A percentile compares a stretch with the other conserved stretches of the same genome.
Evolutionary conservation across 2,888 invertebrate species (phyloP).

Genomic region (Agrochola circellaris): DNA sequence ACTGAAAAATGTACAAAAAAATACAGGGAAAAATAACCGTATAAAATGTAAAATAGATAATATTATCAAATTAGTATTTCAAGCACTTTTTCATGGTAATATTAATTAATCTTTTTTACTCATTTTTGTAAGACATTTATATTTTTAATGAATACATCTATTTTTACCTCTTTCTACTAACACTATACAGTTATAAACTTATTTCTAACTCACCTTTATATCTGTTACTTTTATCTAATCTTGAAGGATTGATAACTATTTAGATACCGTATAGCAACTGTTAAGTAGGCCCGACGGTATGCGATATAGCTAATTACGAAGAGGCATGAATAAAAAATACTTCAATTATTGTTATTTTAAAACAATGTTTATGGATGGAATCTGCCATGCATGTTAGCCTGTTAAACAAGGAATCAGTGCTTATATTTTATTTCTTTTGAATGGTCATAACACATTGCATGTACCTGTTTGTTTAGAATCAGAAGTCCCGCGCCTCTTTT

Average conservation of each 20-base stretch:
- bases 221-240: constrained; percentile 51
- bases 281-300: constrained; percentile 26
- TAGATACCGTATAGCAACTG: constrained; percentile 27
- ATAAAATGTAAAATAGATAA: constrained; percentile 15
- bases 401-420: constrained; percentile 59
- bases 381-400: constrained; percentile 67
- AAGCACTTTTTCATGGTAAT: constrained; percentile 10
- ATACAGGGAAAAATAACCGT: constrained; percentile 32
- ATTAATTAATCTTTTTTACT: neutral
- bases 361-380: constrained; percentile 35
- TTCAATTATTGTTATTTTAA: constrained; percentile 29
- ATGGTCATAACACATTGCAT: constrained; percentile 84
- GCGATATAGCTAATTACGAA: constrained; percentile 41
- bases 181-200: constrained; percentile 5
- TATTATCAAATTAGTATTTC: constrained; percentile 19
- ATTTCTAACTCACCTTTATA: constrained; percentile 31
- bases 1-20: constrained; percentile 38
- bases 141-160: neutral
- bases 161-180: constrained; percentile 9
- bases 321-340: constrained; percentile 49
- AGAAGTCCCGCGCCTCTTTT: constrained; percentile 77
- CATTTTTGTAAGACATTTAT: neutral
- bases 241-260: constrained; percentile 27
- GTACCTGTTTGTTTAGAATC: constrained; percentile 77
- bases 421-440: constrained; percentile 79